These are phyloP conservation scores for Stegodyphus mimosarum DNA, from an alignment of 1,140 invertebrate species.

Conservation along the genomic window DNA sequence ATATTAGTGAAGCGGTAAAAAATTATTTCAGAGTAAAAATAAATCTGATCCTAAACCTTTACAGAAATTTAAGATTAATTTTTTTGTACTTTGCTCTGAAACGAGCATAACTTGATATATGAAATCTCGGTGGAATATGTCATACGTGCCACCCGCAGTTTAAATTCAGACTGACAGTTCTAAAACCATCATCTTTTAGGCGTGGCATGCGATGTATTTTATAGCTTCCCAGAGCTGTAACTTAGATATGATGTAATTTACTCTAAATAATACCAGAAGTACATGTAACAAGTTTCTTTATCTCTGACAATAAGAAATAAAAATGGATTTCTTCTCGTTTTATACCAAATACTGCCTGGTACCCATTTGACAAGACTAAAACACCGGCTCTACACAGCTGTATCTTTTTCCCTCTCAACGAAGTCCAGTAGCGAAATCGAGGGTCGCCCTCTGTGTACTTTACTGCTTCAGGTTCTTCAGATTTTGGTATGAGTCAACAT, in stretches of 20 bases:
- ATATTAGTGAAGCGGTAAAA: too few species aligned
- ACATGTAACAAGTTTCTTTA: not conserved
- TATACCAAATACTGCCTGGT: too few species aligned
- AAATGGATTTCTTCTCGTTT: not conserved
- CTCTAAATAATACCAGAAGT: not conserved
- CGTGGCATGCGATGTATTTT: not conserved
- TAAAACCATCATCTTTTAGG: too few species aligned
- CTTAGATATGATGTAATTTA: not conserved
- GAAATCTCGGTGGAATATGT: too few species aligned
- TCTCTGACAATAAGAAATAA: not conserved
- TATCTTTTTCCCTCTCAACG: not conserved
- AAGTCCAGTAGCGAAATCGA: not conserved
- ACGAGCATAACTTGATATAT: too few species aligned
- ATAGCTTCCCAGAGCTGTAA: not conserved
- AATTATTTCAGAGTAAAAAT: too few species aligned
- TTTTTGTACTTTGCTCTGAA: too few species aligned
- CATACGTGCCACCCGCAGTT: not conserved
- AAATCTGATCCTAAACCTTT: too few species aligned
- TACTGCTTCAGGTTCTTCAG: not conserved
- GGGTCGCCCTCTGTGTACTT: not conserved
- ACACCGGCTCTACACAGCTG: too few species aligned
- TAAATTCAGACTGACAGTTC: too few species aligned
- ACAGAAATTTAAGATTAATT: too few species aligned
- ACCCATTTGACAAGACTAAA: not conserved
- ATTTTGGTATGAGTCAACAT: constrained; percentile 17